These are phyloP conservation scores for Kryptolebias marmoratus DNA, from an alignment of 2,113 vertebrate species.

Conservation along the genomic window DNA sequence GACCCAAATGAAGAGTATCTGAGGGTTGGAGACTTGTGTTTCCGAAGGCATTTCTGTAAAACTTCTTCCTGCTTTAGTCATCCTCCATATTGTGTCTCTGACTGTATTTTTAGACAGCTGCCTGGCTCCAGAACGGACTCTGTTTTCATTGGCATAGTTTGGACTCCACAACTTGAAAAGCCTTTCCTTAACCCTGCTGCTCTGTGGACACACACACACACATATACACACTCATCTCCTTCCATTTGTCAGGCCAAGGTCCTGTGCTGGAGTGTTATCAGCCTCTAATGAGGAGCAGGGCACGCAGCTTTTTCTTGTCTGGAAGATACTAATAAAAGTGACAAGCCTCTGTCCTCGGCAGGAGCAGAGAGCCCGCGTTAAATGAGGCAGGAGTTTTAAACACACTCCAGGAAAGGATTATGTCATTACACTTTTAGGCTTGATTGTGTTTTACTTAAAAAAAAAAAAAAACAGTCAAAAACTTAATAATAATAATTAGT, in stretches of 20 bases:
- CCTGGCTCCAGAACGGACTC: slow-evolving; percentile 70
- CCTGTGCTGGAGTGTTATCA: slow-evolving; percentile 65
- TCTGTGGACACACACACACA: slow-evolving; percentile 36
- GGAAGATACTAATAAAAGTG: slow-evolving; percentile 72
- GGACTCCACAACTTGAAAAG: slow-evolving; percentile 76
- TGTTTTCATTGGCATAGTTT: slow-evolving; percentile 80
- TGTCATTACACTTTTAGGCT: slow-evolving; percentile 12
- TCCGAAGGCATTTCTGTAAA: slow-evolving; percentile 44
- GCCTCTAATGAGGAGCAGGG: slow-evolving; percentile 74
- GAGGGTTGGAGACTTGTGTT: slow-evolving; percentile 19
- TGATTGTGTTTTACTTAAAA: neutral
- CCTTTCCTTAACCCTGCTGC: slow-evolving; percentile 71
- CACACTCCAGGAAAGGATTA: slow-evolving; percentile 39
- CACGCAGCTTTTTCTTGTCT: slow-evolving; percentile 77
- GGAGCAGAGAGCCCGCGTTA: slow-evolving; percentile 22
- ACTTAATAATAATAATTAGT: too few relatives aligned
- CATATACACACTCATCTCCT: slow-evolving; percentile 40
- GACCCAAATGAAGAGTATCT: slow-evolving; percentile 1
- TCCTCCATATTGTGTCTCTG: slow-evolving; percentile 76
- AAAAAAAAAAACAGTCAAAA: too few relatives aligned
- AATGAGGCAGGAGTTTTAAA: slow-evolving; percentile 39
- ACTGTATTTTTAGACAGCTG: slow-evolving; percentile 78
- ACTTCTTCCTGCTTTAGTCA: slow-evolving; percentile 63
- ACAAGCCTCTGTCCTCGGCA: slow-evolving; percentile 52
- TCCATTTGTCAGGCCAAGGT: slow-evolving; percentile 76